Conservation (phyloP, 37 sponge, comb jelly and placozoan genomes). For the Cladorhizidae sp. region DNA sequence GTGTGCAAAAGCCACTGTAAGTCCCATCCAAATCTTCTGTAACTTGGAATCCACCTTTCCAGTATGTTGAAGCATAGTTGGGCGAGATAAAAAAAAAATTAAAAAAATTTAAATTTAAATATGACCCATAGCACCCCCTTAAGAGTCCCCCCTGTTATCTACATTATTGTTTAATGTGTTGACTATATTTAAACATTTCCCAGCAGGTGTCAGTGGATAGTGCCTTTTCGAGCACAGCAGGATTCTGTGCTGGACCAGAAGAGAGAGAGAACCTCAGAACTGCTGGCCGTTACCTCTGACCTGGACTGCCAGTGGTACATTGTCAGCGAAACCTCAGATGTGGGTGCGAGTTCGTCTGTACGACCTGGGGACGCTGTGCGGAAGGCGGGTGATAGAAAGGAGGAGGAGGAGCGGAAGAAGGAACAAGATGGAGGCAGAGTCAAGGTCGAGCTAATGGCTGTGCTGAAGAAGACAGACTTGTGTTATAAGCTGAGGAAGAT, state of each 20-base stretch:
- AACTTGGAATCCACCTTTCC: too few relatives aligned
- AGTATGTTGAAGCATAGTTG: too few relatives aligned
- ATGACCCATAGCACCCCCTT: too few relatives aligned
- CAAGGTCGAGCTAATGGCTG: conserved; percentile 17
- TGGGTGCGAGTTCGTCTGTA: background rate
- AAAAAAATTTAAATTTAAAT: too few relatives aligned
- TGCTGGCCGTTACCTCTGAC: conserved; percentile 36
- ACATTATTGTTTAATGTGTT: background rate
- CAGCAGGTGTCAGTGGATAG: conserved; percentile 40
- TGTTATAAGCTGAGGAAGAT: conserved; percentile 24
- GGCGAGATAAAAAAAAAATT: too few relatives aligned
- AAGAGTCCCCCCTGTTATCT: too few relatives aligned
- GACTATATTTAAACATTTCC: background rate
- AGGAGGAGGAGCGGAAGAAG: background rate
- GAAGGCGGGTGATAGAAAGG: background rate
- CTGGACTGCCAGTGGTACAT: conserved; percentile 34
- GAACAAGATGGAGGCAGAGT: background rate
- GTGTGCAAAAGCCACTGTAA: too few relatives aligned
- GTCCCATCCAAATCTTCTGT: too few relatives aligned
- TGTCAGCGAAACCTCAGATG: conserved; percentile 7
- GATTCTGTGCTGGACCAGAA: conserved; percentile 31
- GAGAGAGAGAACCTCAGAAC: conserved; percentile 22
- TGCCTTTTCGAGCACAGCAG: conserved; percentile 11
- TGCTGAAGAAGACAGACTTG: conserved; percentile 28
- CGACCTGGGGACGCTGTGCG: background rate